Base-by-base conservation (phyloP, 2,113 vertebrate genomes). In the Amphilophus citrinellus region DNA sequence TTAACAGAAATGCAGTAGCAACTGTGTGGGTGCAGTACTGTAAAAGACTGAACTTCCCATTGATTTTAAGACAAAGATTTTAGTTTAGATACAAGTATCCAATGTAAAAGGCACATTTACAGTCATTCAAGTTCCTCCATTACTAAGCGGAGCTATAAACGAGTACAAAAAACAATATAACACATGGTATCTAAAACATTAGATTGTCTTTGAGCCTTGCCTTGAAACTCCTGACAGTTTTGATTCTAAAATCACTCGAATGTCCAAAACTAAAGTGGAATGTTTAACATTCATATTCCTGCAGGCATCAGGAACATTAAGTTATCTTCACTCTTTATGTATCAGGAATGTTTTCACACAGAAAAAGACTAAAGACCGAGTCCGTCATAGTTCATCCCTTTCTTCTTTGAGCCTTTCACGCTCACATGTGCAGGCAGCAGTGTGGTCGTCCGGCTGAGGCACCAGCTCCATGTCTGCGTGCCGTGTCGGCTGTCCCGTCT, bases 391-490 rank as follows among this genome's bases (percentile, higher is more conserved):
- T 83, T 96, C 96, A 5, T 95, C 94, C 2, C 2, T 20, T 24
- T 77, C 37, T 42, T 78, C 81, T 42, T 22, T 1, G 10, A 24
- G 86, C 22, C 76, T 90, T 57, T 90, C 87, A 22, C 91, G 93
- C 79, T 92, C 93, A 91, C 97, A 98, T 0, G 39, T 85, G 77
- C 98, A 99, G 3, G 59, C 15, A 1, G 97, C 92, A 0, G 92
- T 88, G 85, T 87, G 92, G 82, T 98, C 97, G 56, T 96, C 92
- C 1, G 96, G 96, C 95, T 98, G 97, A 88, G 95, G 87, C 35
- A 99, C 97, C 30, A 79, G 93, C 88, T 99, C 97, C 98, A 99
- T 99, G 81, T 97, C 96, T 2, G 95, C 88, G 20, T 95, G 97
- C 65, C 91, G 94, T 20, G 92, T 88, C 1, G 98, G 97, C 79